Conservation (phyloP, 35 echinoderm and acorn worm species). For the Ophiothrix spiculata region DNA sequence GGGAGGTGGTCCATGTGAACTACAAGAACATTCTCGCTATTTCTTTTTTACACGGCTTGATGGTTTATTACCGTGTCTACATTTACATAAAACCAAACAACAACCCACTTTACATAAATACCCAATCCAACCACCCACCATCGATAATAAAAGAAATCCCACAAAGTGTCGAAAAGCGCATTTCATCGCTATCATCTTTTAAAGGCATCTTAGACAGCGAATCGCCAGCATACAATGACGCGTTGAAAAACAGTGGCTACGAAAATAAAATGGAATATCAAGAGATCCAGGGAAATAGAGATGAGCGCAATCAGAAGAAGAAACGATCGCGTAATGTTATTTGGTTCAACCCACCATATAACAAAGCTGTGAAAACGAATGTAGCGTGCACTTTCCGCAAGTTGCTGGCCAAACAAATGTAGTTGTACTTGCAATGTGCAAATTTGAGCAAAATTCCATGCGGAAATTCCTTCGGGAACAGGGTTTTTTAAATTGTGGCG, state of each 20-base stretch:
- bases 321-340: neutral
- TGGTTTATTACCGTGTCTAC: too few species aligned
- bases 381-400: slow-evolving; percentile 28
- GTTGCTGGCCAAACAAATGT: slow-evolving; percentile 28
- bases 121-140: slow-evolving; percentile 25
- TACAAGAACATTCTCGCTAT: too few species aligned
- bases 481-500: too few species aligned
- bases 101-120: neutral
- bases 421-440: too few species aligned
- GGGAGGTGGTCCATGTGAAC: too few species aligned
- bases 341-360: slow-evolving; percentile 37
- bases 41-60: too few species aligned
- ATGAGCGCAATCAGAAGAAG: neutral
- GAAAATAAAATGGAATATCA: neutral
- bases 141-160: slow-evolving; percentile 1
- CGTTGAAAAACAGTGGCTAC: neutral
- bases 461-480: too few species aligned
- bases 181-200: neutral
- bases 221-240: slow-evolving; percentile 16
- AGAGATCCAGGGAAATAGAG: too few species aligned
- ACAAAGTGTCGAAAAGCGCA: neutral
- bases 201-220: slow-evolving; percentile 11
- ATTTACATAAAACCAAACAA: slow-evolving; percentile 18
- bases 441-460: too few species aligned
- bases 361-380: slow-evolving; percentile 44